These are phyloP conservation scores for Helicolenus hilgendorfi DNA, from an alignment of 2,797 vertebrate species.

Conservation along the genomic window DNA sequence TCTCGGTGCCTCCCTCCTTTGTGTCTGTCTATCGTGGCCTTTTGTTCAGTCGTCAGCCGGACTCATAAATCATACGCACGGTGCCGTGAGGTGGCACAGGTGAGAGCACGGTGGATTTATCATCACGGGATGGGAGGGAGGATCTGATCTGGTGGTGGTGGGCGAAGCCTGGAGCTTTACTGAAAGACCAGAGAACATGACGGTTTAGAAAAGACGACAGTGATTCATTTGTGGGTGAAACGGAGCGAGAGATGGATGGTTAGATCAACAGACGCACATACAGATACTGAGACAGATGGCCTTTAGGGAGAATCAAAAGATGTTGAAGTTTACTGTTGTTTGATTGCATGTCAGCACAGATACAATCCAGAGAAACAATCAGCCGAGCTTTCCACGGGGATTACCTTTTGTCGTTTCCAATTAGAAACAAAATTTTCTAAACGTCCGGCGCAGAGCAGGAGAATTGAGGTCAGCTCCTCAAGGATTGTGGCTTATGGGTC, in stretches of 20 bases:
- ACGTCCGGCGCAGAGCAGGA: neutral
- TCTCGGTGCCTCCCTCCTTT: slow-evolving; percentile 39
- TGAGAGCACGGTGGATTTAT: slow-evolving; percentile 76
- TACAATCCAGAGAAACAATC: slow-evolving; percentile 66
- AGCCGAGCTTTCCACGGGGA: slow-evolving; percentile 42
- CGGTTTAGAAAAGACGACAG: slow-evolving; percentile 23
- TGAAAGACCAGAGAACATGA: slow-evolving; percentile 4
- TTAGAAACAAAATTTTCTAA: slow-evolving; percentile 44
- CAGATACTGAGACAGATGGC: slow-evolving; percentile 44
- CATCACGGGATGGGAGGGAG: slow-evolving; percentile 32
- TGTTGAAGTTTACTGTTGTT: slow-evolving; percentile 28
- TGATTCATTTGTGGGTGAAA: slow-evolving; percentile 35
- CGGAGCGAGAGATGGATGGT: slow-evolving; percentile 11
- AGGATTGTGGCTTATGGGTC: slow-evolving; percentile 58
- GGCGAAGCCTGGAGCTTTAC: slow-evolving; percentile 34
- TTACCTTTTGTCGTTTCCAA: slow-evolving; percentile 66
- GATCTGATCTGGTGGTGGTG: neutral
- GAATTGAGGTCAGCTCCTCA: slow-evolving; percentile 59
- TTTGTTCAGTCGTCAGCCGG: slow-evolving; percentile 69
- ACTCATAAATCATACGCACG: slow-evolving; percentile 80
- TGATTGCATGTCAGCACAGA: slow-evolving; percentile 42
- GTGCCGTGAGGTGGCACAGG: slow-evolving; percentile 63
- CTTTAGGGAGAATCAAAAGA: slow-evolving; percentile 25
- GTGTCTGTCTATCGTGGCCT: slow-evolving; percentile 61
- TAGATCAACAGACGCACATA: slow-evolving; percentile 15